phyloP scores from a whole-genome alignment of 2,797 vertebrate genomes.

The Liparis tanakae region DNA sequence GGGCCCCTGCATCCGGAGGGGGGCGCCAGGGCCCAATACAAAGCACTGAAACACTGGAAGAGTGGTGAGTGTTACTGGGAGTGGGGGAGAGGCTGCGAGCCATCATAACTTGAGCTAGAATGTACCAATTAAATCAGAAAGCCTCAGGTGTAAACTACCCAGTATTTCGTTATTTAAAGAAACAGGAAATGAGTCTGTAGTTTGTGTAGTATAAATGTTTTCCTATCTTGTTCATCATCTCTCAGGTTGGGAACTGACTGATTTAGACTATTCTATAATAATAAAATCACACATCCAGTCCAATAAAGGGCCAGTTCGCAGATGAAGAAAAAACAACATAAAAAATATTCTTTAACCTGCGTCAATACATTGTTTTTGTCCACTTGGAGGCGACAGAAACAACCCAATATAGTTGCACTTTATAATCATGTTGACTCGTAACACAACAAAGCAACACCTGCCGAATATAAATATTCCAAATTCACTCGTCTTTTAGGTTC shows the following conservation, averaged over 20 bases:
- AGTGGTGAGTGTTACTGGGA: slow-evolving; percentile 68
- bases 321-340: too few species aligned
- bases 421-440: neutral
- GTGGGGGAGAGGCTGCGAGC: too few species aligned
- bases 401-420: neutral
- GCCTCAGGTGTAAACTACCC: neutral
- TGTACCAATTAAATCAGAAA: neutral
- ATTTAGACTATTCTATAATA: neutral
- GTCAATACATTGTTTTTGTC: neutral
- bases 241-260: neutral
- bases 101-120: too few species aligned
- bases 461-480: neutral
- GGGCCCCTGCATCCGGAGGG: slow-evolving; percentile 13
- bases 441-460: neutral
- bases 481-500: neutral
- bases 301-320: neutral
- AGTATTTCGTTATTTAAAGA: neutral
- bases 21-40: slow-evolving; percentile 38
- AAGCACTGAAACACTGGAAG: slow-evolving; percentile 74
- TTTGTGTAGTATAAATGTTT: neutral
- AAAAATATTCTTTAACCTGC: neutral
- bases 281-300: neutral
- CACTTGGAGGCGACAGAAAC: neutral
- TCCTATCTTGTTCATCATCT: neutral
- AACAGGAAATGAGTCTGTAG: neutral